Base-by-base conservation (phyloP, 2,113 vertebrate species). In the Romanogobio albipinnatus region DNA sequence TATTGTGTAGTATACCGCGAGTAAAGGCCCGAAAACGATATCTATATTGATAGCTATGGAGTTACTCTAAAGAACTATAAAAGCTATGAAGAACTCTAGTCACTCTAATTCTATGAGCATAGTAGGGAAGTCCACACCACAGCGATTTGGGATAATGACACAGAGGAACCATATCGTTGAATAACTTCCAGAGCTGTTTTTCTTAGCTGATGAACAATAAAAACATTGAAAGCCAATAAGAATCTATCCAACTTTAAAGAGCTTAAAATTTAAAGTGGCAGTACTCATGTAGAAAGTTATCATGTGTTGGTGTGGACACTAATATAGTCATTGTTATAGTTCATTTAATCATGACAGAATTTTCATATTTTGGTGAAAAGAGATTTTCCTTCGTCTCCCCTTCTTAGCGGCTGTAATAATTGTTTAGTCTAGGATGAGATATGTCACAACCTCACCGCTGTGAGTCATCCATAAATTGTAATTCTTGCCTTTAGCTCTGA, bases 401-500 rank as follows among this genome's bases (percentile, higher is more conserved):
- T 91, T 91, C 90, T 91, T 92, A 91, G 90, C 90, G 87, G 88
- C 90, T 92, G 88, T 82, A 88, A 58, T 85, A 84, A 91, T 92
- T 94, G 93, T 95, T 94, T 94, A 93, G 93, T 95, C 92, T 93
- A 88, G 89, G 86, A 70, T 70, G 90, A 90, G 83, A 86, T 89
- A 88, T 88, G 89, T 93, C 89, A 91, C 90, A 92, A 92, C 92
- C 88, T 92, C 91, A 74, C 90, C 85, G 86, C 92, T 10, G 83
- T 89, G 43, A 56, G 26, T 26, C 47, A 49, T 51, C 61, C 39
- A 62, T 78, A 62, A 14, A 68, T 76, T 70, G 24, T 49, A 49
- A 78, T 83, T 76, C 61, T 82, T 70, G 19, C 49, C 39, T 83
- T 71, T 29, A 43, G 49, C 17, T 59, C 51, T 70, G 76, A 84